Conservation (phyloP, 1,140 invertebrate species). For the Anoplophora glabripennis region DNA sequence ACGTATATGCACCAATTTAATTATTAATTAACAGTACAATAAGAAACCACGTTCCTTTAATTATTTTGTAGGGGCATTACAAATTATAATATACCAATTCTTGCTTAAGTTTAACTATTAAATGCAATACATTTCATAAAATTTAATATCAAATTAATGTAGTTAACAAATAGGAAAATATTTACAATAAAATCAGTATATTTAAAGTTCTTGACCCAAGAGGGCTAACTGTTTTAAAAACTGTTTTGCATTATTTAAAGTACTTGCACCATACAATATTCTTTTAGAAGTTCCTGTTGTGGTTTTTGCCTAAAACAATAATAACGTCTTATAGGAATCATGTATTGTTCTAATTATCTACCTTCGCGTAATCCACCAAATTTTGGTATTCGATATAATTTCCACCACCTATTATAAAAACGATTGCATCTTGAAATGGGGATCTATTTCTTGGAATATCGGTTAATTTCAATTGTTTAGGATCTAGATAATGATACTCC, state of each 20-base stretch:
- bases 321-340: conserved; percentile 11
- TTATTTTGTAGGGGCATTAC: no score
- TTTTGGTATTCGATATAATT: conserved; percentile 99
- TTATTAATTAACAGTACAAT: no score
- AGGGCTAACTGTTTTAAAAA: conserved; percentile 88
- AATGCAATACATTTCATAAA: no score
- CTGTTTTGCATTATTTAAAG: conserved; percentile 86
- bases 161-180: neutral
- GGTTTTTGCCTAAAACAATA: conserved; percentile 55
- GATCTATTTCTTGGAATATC: conserved; percentile 67
- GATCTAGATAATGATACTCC: conserved; percentile 89
- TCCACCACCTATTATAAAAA: conserved; percentile 96
- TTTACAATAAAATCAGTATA: neutral
- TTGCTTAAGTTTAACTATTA: no score
- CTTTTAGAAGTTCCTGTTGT: conserved; percentile 69
- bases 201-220: conserved; percentile 65
- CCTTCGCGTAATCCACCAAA: conserved; percentile 90
- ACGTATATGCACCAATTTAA: no score
- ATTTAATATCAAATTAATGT: neutral
- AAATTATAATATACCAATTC: no score
- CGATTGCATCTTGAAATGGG: conserved; percentile 84
- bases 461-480: conserved; percentile 77
- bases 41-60: no score
- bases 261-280: conserved; percentile 93
- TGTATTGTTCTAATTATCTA: conserved; percentile 41